These are phyloP conservation scores for Drosophila kohkoa DNA, from an alignment of 1,140 invertebrate species.

Conservation along the genomic window DNA sequence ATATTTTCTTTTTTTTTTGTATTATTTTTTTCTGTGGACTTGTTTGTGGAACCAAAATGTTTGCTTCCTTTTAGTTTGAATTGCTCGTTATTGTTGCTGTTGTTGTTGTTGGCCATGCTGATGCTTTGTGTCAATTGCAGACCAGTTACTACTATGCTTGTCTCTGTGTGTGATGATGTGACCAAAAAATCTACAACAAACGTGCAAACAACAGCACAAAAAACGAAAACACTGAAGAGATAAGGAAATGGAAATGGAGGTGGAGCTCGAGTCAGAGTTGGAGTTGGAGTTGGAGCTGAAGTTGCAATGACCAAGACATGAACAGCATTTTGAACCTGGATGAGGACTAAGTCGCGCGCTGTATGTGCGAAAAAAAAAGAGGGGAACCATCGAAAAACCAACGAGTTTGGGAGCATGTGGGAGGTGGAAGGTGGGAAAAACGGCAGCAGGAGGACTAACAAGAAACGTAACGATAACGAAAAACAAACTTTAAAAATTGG, in stretches of 20 bases:
- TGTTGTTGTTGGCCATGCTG: constrained; percentile 45
- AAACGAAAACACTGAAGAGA: neutral
- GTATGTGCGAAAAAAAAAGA: constrained; percentile 28
- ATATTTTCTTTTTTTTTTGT: constrained; percentile 29
- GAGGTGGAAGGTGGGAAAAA: neutral
- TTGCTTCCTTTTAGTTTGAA: constrained; percentile 67
- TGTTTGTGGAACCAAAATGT: constrained; percentile 54
- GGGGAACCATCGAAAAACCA: neutral
- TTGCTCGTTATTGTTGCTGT: constrained; percentile 52
- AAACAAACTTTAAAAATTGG: constrained; percentile 84
- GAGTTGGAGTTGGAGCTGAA: neutral
- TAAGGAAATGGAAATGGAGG: constrained; percentile 11
- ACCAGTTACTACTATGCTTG: constrained; percentile 38
- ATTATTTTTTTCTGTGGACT: constrained; percentile 5
- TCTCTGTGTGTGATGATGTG: constrained; percentile 55
- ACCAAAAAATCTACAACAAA: constrained; percentile 58
- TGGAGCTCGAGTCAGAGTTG: neutral
- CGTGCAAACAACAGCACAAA: constrained; percentile 28
- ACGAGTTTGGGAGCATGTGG: neutral
- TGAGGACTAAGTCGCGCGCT: constrained; percentile 7
- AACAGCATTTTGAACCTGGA: constrained; percentile 29
- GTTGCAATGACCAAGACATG: constrained; percentile 19
- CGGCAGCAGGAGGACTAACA: constrained; percentile 60
- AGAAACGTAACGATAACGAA: constrained; percentile 83
- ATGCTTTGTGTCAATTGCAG: constrained; percentile 74